Conservation (phyloP, 2,888 invertebrate species). For the Drosophila kokeensis region DNA sequence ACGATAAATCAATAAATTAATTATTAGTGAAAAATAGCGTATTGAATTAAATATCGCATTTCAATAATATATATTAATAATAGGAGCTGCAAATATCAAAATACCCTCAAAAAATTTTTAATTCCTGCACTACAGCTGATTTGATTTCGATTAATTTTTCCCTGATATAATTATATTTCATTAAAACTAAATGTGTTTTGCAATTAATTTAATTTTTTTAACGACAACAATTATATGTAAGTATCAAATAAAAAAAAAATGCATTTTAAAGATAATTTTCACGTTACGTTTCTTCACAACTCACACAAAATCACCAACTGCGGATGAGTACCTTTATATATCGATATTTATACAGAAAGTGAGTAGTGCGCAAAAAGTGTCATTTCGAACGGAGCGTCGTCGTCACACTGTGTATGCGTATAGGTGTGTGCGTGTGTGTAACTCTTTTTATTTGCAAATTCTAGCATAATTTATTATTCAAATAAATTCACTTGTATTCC, state of each 20-base stretch:
- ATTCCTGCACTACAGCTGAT: not conserved
- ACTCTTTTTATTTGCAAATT: constrained; percentile 21
- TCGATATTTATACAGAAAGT: constrained; percentile 28
- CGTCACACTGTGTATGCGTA: constrained; percentile 40
- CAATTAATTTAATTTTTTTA: not conserved
- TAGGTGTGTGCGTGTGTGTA: constrained; percentile 31
- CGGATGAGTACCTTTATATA: not conserved
- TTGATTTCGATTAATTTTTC: not conserved
- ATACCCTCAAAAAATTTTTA: not conserved
- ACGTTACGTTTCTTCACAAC: not conserved
- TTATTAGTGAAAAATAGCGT: not conserved
- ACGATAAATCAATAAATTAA: not conserved
- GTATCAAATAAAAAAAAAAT: too few relatives aligned
- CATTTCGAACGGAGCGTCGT: constrained; percentile 45
- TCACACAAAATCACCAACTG: not conserved
- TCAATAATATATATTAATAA: not conserved
- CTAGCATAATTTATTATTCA: constrained; percentile 14
- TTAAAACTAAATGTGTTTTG: not conserved
- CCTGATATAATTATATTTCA: not conserved
- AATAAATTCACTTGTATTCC: constrained; percentile 2
- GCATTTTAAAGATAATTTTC: not conserved
- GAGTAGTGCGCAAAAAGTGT: not conserved
- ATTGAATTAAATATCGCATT: too few relatives aligned
- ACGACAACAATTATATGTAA: too few relatives aligned
- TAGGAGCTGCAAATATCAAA: not conserved